Evolutionary conservation across 1,140 invertebrate genomes (phyloP).

Genomic region (Hyposmocoma kahamanoa): DNA sequence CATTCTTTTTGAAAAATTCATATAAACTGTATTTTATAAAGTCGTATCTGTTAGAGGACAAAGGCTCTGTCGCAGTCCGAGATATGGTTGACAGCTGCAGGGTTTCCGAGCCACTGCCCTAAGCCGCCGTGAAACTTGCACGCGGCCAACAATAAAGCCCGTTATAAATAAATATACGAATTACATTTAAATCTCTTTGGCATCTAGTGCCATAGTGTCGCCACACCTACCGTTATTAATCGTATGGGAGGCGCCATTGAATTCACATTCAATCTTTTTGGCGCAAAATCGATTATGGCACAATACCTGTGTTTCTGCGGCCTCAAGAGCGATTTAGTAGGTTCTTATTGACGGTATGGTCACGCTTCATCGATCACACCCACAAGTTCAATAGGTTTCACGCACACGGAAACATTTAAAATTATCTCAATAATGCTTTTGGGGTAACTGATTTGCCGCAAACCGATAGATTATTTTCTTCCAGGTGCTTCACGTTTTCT

Average conservation of each 20-base stretch:
- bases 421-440: slow-evolving; percentile 13
- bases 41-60: slow-evolving; percentile 57
- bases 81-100: slow-evolving; percentile 59
- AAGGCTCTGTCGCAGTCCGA: slow-evolving; percentile 49
- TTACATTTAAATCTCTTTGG: slow-evolving; percentile 45
- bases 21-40: slow-evolving; percentile 71
- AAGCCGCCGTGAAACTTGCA: slow-evolving; percentile 56
- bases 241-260: slow-evolving; percentile 23
- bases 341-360: slow-evolving; percentile 37
- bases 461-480: background rate
- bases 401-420: slow-evolving; percentile 24
- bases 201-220: slow-evolving; percentile 27
- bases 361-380: slow-evolving; percentile 54
- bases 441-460: background rate
- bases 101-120: slow-evolving; percentile 40
- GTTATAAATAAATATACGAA: slow-evolving; percentile 53
- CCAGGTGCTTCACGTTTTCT: background rate
- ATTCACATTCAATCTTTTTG: slow-evolving; percentile 22
- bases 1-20: slow-evolving; percentile 58
- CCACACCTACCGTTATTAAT: slow-evolving; percentile 51
- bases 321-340: slow-evolving; percentile 48
- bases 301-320: slow-evolving; percentile 27
- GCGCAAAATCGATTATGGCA: slow-evolving; percentile 35
- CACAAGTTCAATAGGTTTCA: slow-evolving; percentile 26
- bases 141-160: slow-evolving; percentile 49